Evolutionary conservation across 1,140 invertebrate species (phyloP).

Genomic region (Cydia splendana): DNA sequence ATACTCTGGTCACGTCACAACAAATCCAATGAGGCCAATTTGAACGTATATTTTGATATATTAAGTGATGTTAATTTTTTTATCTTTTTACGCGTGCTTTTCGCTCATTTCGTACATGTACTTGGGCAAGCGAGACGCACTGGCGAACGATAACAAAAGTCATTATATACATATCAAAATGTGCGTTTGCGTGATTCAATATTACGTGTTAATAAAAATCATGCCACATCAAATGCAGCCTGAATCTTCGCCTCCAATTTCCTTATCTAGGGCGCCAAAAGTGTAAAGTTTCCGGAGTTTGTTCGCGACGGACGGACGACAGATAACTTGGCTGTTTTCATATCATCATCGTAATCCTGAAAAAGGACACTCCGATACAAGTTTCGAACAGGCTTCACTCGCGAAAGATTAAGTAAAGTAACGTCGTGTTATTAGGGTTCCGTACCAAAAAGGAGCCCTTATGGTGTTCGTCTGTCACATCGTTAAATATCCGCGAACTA

Average conservation of each 20-base stretch:
- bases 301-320: constrained; percentile 8
- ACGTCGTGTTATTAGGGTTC: too few species aligned
- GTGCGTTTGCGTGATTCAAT: background rate
- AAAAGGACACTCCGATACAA: background rate
- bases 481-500: too few species aligned
- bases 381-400: background rate
- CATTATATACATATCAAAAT: too few species aligned
- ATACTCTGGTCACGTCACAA: background rate
- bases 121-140: too few species aligned
- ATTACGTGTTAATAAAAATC: background rate
- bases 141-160: too few species aligned
- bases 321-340: constrained; percentile 14
- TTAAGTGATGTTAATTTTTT: too few species aligned
- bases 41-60: too few species aligned
- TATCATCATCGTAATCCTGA: constrained; percentile 17
- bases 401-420: background rate
- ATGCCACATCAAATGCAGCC: background rate
- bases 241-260: background rate
- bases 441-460: too few species aligned
- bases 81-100: too few species aligned
- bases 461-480: too few species aligned
- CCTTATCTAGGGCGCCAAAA: constrained; percentile 10
- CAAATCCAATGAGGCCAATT: background rate
- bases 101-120: too few species aligned
- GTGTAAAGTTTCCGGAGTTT: constrained; percentile 16